Evolutionary conservation across 2,113 vertebrate genomes (phyloP).

Genomic region (Proteles cristata): DNA sequence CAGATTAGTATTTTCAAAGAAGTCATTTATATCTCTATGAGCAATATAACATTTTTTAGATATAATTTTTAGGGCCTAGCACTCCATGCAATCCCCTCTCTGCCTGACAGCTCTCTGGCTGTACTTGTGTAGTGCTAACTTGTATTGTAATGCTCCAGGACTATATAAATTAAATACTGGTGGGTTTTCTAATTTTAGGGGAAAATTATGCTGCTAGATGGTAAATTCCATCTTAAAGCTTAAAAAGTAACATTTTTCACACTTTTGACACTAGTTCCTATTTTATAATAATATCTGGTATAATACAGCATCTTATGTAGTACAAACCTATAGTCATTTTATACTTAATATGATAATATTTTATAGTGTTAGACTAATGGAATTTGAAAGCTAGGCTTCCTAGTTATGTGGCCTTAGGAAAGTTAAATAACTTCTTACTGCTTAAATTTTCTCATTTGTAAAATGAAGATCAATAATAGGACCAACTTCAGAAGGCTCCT

Average conservation of each 20-base stretch:
- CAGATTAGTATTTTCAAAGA: not conserved
- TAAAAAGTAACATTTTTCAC: constrained; percentile 1
- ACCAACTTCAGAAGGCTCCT: not conserved
- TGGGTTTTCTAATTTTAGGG: not conserved
- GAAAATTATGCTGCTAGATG: not conserved
- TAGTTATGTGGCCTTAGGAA: not conserved
- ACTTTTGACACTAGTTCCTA: not conserved
- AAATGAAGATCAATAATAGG: constrained; percentile 37
- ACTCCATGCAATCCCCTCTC: not conserved
- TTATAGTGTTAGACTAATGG: not conserved
- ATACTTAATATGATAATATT: constrained; percentile 34
- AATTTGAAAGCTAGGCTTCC: constrained; percentile 12
- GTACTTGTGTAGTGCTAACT: no score
- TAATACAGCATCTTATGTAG: not conserved
- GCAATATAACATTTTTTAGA: not conserved
- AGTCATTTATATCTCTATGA: not conserved
- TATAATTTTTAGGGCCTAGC: not conserved
- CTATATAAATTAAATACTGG: not conserved
- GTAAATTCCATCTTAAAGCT: not conserved
- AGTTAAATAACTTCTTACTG: not conserved
- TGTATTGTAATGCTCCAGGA: not conserved
- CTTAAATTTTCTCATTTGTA: constrained; percentile 1
- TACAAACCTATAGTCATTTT: constrained; percentile 16
- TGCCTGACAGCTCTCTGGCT: not conserved
- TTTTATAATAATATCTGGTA: constrained; percentile 15